Percentiles rank a stretch among this genome's conserved stretches.
Conservation (phyloP, 23 tunicate genomes). For the Oikopleura dioica region DNA sequence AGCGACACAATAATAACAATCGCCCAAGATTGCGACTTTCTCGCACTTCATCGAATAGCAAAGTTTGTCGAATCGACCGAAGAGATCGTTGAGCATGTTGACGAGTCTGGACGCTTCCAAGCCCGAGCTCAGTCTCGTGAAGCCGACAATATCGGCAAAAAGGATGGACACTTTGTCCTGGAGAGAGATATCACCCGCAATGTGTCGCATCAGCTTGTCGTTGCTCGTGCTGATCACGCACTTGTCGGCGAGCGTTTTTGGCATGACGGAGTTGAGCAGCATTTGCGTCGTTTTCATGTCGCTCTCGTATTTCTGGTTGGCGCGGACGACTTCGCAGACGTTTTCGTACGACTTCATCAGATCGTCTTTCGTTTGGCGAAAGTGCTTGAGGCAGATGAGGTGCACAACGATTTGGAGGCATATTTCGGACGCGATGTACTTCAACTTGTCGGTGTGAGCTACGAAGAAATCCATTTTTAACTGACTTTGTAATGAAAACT, state of each 20-base stretch:
- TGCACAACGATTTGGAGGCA: too few relatives aligned
- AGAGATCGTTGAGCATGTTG: constrained; percentile 51
- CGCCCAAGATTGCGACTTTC: constrained; percentile 88
- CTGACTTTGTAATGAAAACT: neutral
- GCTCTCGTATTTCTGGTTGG: neutral
- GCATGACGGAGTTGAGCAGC: constrained; percentile 2
- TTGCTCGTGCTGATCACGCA: neutral
- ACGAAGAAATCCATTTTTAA: neutral
- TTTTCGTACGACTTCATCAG: neutral
- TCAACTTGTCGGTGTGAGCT: too few relatives aligned
- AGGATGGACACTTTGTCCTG: neutral
- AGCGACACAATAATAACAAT: constrained; percentile 95
- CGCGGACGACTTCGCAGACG: neutral
- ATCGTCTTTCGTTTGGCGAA: neutral
- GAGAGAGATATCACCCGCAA: neutral
- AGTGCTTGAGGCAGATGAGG: neutral
- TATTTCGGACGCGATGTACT: too few relatives aligned
- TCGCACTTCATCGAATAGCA: constrained; percentile 62
- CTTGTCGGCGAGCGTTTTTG: neutral
- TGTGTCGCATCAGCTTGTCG: neutral
- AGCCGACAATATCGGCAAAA: constrained; percentile 11
- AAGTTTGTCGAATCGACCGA: constrained; percentile 66
- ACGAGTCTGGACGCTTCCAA: constrained; percentile 63
- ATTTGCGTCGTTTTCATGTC: neutral
- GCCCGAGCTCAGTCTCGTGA: constrained; percentile 65